These are phyloP conservation scores for Hedychridium roseum DNA, from an alignment of 2,888 invertebrate genomes.

Conservation along the genomic window DNA sequence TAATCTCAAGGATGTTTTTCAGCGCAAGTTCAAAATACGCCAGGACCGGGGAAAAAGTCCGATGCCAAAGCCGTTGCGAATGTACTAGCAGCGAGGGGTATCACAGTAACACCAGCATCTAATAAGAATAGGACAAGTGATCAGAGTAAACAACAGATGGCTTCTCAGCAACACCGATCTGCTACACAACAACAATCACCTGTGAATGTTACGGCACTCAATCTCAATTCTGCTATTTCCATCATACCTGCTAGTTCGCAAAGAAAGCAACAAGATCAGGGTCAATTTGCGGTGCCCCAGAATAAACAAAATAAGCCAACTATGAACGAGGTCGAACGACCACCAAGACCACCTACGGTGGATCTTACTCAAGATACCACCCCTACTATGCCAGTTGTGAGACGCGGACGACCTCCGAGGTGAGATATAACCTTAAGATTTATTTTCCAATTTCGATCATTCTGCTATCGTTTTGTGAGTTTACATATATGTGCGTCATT, in stretches of 20 bases:
- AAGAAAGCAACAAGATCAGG: slow-evolving; percentile 59
- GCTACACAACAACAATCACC: slow-evolving; percentile 59
- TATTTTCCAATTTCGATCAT: background rate
- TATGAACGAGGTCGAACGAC: slow-evolving; percentile 60
- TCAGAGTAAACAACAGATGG: slow-evolving; percentile 48
- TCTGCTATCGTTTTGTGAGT: background rate
- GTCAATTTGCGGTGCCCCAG: slow-evolving; percentile 62
- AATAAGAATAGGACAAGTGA: slow-evolving; percentile 61
- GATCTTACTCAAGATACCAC: slow-evolving; percentile 62
- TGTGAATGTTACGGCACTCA: slow-evolving; percentile 62
- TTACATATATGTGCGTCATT: slow-evolving; percentile 3
- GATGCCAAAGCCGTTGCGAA: slow-evolving; percentile 81
- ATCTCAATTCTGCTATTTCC: slow-evolving; percentile 71
- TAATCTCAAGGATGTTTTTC: slow-evolving; percentile 59
- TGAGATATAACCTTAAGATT: slow-evolving; percentile 20
- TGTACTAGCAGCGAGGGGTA: slow-evolving; percentile 79
- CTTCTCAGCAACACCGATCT: slow-evolving; percentile 46
- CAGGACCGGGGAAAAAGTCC: slow-evolving; percentile 66
- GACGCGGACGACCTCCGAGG: slow-evolving; percentile 60
- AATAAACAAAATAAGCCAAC: slow-evolving; percentile 52
- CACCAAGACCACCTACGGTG: slow-evolving; percentile 64
- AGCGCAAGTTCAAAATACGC: slow-evolving; percentile 55
- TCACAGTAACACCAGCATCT: slow-evolving; percentile 77
- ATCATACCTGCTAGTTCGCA: slow-evolving; percentile 67
- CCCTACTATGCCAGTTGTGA: slow-evolving; percentile 56